phyloP scores from a whole-genome alignment of 2,113 vertebrate genomes.

The Peromyscus californicus region DNA sequence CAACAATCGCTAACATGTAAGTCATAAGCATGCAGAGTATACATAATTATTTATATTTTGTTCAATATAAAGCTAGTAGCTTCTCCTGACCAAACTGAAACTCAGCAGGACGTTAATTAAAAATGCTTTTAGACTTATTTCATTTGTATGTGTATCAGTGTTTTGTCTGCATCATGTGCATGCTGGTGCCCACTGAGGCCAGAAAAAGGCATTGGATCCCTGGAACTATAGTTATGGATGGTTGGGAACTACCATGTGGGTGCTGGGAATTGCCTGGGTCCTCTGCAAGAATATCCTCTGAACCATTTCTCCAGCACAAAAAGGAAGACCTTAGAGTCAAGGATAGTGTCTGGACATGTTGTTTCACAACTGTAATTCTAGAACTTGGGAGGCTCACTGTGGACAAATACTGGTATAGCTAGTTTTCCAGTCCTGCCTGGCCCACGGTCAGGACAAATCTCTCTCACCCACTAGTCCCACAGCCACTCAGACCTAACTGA shows the following conservation, averaged over 20 bases:
- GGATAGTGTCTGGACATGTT: not conserved
- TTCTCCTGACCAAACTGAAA: not conserved
- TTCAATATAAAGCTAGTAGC: not conserved
- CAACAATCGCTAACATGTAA: not conserved
- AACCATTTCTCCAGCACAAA: no score
- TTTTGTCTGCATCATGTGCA: not conserved
- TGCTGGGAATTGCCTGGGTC: not conserved
- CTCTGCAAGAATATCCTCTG: not conserved
- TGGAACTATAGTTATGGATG: not conserved
- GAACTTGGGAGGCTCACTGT: not conserved
- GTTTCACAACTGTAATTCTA: no score
- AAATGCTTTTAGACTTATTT: not conserved
- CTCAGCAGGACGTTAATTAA: not conserved
- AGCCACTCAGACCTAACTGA: no score
- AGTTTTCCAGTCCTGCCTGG: no score
- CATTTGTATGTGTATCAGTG: not conserved
- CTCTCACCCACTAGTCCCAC: no score
- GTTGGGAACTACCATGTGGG: no score
- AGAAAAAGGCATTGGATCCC: not conserved
- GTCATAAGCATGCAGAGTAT: not conserved
- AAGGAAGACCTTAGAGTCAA: not conserved
- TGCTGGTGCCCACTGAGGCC: not conserved
- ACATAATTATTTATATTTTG: not conserved
- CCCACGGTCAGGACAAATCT: no score
- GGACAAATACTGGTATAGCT: not conserved